A percentile compares a stretch with the other conserved stretches of the same genome.
Conservation (phyloP, 2,797 vertebrate species). For the Tokudaia muenninki region DNA sequence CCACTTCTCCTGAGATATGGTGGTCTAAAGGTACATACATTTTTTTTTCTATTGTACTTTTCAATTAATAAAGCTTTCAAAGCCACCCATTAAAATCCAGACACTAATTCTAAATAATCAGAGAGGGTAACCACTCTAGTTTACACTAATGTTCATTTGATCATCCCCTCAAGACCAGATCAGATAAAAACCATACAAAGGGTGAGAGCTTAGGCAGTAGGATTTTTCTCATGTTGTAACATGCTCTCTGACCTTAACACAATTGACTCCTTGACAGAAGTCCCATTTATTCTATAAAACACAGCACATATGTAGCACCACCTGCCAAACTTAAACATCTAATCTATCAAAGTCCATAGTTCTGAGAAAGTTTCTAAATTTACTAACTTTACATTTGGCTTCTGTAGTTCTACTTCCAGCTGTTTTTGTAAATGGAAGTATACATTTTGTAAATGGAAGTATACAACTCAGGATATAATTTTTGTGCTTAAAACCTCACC, state of each 20-base stretch:
- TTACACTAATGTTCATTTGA: neutral
- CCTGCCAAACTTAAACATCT: neutral
- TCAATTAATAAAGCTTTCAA: neutral
- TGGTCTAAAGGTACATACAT: neutral
- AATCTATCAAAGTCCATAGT: neutral
- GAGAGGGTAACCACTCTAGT: neutral
- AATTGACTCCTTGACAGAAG: neutral
- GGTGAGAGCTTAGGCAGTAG: too few relatives aligned
- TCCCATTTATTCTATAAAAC: neutral
- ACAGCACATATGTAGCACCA: neutral
- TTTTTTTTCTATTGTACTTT: neutral
- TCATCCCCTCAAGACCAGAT: neutral
- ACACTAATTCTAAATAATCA: slow-evolving; percentile 39
- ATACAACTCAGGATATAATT: neutral
- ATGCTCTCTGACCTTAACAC: neutral
- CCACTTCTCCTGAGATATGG: neutral
- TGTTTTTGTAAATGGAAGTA: neutral
- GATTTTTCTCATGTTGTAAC: neutral
- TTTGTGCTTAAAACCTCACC: neutral
- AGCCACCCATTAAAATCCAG: neutral
- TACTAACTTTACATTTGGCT: neutral
- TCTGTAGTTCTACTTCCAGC: neutral
- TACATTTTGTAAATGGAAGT: neutral
- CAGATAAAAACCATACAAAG: neutral
- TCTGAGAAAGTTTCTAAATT: neutral